These are phyloP conservation scores for Dromas ardeola DNA, from an alignment of 2,113 vertebrate genomes.

Conservation along the genomic window DNA sequence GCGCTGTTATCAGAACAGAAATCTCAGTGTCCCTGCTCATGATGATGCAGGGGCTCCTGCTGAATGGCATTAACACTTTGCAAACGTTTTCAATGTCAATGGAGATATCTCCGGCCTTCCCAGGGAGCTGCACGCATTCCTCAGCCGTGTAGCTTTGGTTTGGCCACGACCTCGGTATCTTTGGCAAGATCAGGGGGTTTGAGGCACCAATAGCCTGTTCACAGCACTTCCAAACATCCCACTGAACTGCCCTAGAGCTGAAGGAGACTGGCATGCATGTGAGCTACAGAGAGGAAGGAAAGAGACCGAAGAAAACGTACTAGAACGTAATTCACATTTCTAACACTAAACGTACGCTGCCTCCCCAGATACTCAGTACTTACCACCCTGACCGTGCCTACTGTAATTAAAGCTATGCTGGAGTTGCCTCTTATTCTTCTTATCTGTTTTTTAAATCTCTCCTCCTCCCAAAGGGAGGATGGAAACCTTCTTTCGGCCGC, in stretches of 20 bases:
- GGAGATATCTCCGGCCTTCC: neutral
- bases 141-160: rapidly evolving
- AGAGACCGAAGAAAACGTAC: rapidly evolving
- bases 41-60: neutral
- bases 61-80: neutral
- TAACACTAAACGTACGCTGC: rapidly evolving
- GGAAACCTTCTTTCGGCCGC: rapidly evolving
- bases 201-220: neutral
- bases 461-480: neutral
- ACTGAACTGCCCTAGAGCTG: too few relatives aligned
- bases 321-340: rapidly evolving
- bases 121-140: neutral
- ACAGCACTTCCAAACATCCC: rapidly evolving
- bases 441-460: neutral
- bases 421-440: neutral
- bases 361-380: rapidly evolving
- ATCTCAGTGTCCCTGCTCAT: neutral
- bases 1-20: neutral
- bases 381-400: rapidly evolving
- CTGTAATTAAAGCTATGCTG: neutral
- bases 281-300: rapidly evolving
- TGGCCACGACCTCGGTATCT: neutral
- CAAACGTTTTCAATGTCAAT: neutral
- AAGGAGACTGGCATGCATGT: rapidly evolving
- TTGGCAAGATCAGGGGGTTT: rapidly evolving